Conservation (phyloP, 37 sponge, comb jelly and placozoan genomes). For the Chondrilla cf. caribensis region DNA sequence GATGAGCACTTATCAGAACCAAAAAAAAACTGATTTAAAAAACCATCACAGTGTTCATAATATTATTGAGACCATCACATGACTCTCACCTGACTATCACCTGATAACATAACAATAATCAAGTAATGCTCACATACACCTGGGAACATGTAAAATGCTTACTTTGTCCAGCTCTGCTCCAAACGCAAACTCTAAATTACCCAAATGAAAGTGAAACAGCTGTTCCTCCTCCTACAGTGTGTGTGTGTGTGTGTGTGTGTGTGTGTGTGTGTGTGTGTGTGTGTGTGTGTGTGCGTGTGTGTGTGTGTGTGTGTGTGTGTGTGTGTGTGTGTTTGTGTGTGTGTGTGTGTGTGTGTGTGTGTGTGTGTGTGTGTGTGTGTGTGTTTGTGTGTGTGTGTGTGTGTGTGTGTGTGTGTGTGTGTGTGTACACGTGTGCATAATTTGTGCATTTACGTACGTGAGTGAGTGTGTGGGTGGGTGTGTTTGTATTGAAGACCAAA, state of each 20-base stretch:
- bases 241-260: slow-evolving; percentile 30
- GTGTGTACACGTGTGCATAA: background rate
- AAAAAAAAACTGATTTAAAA: too few species aligned
- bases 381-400: slow-evolving; percentile 14
- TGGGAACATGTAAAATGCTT: too few species aligned
- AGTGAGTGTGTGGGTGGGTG: too few species aligned
- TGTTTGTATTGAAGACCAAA: too few species aligned
- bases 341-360: slow-evolving; percentile 35
- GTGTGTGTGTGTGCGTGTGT: slow-evolving; percentile 3
- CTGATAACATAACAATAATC: too few species aligned
- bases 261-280: slow-evolving; percentile 30
- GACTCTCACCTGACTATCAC: too few species aligned
- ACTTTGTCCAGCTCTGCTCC: slow-evolving; percentile 77
- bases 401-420: slow-evolving; percentile 20
- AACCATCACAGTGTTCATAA: too few species aligned
- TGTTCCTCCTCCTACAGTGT: slow-evolving; percentile 55
- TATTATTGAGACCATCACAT: too few species aligned
- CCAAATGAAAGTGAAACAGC: slow-evolving; percentile 78
- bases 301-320: slow-evolving; percentile 25
- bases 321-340: slow-evolving; percentile 27
- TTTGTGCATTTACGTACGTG: too few species aligned
- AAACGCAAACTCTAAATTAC: slow-evolving; percentile 91
- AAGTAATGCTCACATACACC: too few species aligned
- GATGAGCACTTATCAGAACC: too few species aligned
- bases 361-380: slow-evolving; percentile 19